A percentile compares a stretch with the other conserved stretches of the same genome.
These are phyloP conservation scores for Cephalotes varians DNA, from an alignment of 2,888 invertebrate species.

Conservation along the genomic window DNA sequence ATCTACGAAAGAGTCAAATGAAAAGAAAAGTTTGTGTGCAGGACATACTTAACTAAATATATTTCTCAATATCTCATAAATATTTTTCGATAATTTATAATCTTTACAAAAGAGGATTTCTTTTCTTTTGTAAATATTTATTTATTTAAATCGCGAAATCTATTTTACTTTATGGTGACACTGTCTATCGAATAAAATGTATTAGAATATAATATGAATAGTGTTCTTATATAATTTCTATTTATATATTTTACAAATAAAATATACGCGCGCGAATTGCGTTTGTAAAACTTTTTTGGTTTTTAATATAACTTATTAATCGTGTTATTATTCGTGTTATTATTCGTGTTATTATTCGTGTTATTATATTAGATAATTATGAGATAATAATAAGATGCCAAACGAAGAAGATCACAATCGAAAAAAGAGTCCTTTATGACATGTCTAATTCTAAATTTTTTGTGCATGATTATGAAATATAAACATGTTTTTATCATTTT, in stretches of 20 bases:
- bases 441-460: background rate
- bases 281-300: background rate
- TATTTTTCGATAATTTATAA: background rate
- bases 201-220: no score
- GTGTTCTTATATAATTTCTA: background rate
- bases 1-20: background rate
- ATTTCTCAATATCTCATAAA: background rate
- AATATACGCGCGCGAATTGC: background rate
- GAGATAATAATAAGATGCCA: no score
- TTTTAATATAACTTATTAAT: background rate
- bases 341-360: background rate
- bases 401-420: background rate
- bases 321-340: background rate
- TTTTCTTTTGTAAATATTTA: background rate
- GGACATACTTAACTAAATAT: background rate
- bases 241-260: slow-evolving; percentile 17
- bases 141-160: background rate
- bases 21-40: background rate
- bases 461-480: background rate
- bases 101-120: background rate
- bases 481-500: slow-evolving; percentile 1
- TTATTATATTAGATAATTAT: background rate
- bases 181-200: background rate
- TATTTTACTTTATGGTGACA: no score
- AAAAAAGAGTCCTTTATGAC: background rate